A percentile compares a stretch with the other conserved stretches of the same genome.
These are phyloP conservation scores for Diprion similis DNA, from an alignment of 1,140 invertebrate species.

Conservation along the genomic window DNA sequence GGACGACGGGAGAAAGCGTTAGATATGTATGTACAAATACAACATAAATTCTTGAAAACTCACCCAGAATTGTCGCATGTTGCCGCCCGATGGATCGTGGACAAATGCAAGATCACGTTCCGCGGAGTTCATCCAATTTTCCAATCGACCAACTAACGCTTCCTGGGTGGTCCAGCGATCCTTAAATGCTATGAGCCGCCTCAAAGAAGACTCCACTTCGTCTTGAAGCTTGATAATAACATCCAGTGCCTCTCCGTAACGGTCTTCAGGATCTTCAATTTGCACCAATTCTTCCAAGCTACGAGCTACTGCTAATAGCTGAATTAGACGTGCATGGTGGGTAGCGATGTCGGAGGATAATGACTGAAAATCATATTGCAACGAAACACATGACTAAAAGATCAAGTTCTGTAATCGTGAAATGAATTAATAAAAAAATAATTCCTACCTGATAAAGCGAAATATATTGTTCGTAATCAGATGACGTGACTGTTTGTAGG, in stretches of 20 bases:
- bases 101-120: conserved; percentile 69
- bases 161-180: conserved; percentile 80
- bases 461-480: conserved; percentile 84
- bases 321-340: conserved; percentile 77
- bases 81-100: conserved; percentile 65
- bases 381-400: too few relatives aligned
- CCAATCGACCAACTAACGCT: conserved; percentile 72
- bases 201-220: conserved; percentile 74
- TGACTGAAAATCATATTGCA: conserved; percentile 59
- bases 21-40: conserved; percentile 16
- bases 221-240: conserved; percentile 75
- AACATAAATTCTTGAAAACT: conserved; percentile 26
- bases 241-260: conserved; percentile 73
- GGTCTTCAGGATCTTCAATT: conserved; percentile 74
- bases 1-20: conserved; percentile 7
- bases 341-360: conserved; percentile 77
- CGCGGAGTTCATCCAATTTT: conserved; percentile 75
- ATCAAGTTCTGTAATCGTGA: background rate
- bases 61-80: conserved; percentile 83
- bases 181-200: conserved; percentile 73
- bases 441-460: conserved; percentile 73
- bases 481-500: conserved; percentile 77
- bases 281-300: conserved; percentile 76
- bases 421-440: background rate
- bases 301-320: conserved; percentile 74